Conservation (phyloP, 2,888 invertebrate genomes). For the Drosophila gaucha region DNA sequence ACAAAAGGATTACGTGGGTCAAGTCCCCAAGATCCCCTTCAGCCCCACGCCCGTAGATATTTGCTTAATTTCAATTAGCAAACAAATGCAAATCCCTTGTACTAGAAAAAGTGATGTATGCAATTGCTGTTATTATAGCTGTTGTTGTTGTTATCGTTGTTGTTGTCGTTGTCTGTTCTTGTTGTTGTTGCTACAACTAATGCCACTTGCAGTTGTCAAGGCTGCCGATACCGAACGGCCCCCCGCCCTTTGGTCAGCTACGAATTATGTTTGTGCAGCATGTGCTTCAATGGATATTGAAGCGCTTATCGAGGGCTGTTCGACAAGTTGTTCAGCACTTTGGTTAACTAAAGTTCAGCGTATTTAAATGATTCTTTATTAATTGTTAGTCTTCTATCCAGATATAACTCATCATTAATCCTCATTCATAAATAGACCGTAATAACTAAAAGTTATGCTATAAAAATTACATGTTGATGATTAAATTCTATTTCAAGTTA, state of each 20-base stretch:
- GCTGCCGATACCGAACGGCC: constrained; percentile 59
- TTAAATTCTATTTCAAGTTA: no score
- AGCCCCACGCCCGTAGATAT: constrained; percentile 57
- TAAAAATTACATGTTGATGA: no score
- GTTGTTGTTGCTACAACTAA: constrained; percentile 61
- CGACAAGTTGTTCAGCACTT: not conserved
- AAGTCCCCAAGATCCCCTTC: constrained; percentile 17
- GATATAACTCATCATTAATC: no score
- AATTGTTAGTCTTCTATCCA: no score
- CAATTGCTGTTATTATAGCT: constrained; percentile 30
- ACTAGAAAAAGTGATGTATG: constrained; percentile 62
- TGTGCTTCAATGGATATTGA: constrained; percentile 36
- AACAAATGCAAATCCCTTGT: constrained; percentile 74
- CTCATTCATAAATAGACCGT: no score
- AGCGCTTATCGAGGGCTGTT: constrained; percentile 26
- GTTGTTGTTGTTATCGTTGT: constrained; percentile 15
- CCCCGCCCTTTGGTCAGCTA: constrained; percentile 20
- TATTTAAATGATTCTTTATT: no score
- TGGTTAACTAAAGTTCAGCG: not conserved
- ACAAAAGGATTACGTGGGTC: constrained; percentile 84
- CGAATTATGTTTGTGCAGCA: constrained; percentile 38
- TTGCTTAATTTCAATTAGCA: constrained; percentile 82
- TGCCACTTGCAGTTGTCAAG: constrained; percentile 79
- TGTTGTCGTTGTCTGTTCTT: constrained; percentile 14
- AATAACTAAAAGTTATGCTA: no score